Base-by-base conservation (phyloP, 1,140 invertebrate species). In the Drosophila athabasca region DNA sequence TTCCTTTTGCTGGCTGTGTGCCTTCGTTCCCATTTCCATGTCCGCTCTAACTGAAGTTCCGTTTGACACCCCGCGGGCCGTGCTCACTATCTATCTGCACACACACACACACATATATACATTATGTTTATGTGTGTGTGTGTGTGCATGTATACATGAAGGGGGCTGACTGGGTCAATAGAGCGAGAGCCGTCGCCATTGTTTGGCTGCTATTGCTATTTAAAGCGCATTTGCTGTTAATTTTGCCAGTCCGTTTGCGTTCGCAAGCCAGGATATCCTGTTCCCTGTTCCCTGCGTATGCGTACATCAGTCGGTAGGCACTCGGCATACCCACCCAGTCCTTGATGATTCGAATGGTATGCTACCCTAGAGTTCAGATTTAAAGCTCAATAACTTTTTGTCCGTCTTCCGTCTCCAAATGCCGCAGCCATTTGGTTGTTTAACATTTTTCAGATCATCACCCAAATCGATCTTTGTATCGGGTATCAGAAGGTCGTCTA, bases 141-240 rank as follows among this genome's bases (percentile, higher is more conserved):
- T 17, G n/a, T 46, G 19, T 46, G 11, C 31, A 31, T 11, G 24
- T 31, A 26, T 58, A 48, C 66, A 70, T 1, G 11, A 9, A 13
- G 9, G 57, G 54, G 66, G 51, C 44, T 69, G 66, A 69, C 68
- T 85, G 78, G 81, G 81, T 85, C 81, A 85, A 85, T 85, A 87
- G 81, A 85, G 82, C 76, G 81, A 64, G 58, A 64, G 58, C 62
- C 49, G 44, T 35, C 57, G 61, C 71, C 62, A 75, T 75, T 75
- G 71, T 83, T 74, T 84, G 74, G 82, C 69, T 83, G 81, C 69
- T 83, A 76, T 84, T 85, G 76, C 79, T 74, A 87, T 87, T 87
- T 85, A 85, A 85, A 85, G 82, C 78, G 78, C 77, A 87, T 82
- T 85, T 85, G 74, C 77, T 87, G 82, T 85, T 85, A 85, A 85